Evolutionary conservation across 1,140 invertebrate species (phyloP).

Genomic region (Scaptodrosophila lebanonensis): DNA sequence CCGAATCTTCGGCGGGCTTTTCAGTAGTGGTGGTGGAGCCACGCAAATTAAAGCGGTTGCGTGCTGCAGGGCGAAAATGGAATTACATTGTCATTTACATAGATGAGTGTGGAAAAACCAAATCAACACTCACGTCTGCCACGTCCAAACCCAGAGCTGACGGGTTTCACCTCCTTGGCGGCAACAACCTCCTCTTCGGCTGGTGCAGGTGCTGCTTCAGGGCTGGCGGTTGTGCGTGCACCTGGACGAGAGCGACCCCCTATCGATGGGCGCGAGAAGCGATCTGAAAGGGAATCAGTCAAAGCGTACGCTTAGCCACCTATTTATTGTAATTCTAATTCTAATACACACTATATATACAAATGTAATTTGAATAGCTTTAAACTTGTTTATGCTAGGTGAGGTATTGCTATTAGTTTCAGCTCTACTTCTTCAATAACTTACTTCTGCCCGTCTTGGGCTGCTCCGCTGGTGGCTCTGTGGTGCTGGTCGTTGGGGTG

Average conservation of each 20-base stretch:
- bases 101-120: neutral
- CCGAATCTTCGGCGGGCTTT: constrained; percentile 52
- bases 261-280: constrained; percentile 71
- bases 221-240: constrained; percentile 59
- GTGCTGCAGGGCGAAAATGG: constrained; percentile 38
- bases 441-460: constrained; percentile 70
- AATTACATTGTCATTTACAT: neutral
- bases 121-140: constrained; percentile 59
- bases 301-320: no score
- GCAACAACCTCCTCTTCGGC: constrained; percentile 61
- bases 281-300: constrained; percentile 40
- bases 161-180: constrained; percentile 78
- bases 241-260: constrained; percentile 63
- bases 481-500: constrained; percentile 72
- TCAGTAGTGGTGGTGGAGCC: constrained; percentile 60
- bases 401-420: no score
- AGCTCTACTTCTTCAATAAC: no score
- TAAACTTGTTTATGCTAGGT: no score
- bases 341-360: no score
- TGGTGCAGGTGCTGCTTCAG: constrained; percentile 54
- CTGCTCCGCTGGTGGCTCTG: constrained; percentile 62
- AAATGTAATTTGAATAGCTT: no score
- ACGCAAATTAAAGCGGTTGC: constrained; percentile 73
- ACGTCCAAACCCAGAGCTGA: constrained; percentile 56
- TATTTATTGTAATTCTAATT: no score